Evolutionary conservation across 2,888 invertebrate genomes (phyloP).

Genomic region (Nemurella pictetii): DNA sequence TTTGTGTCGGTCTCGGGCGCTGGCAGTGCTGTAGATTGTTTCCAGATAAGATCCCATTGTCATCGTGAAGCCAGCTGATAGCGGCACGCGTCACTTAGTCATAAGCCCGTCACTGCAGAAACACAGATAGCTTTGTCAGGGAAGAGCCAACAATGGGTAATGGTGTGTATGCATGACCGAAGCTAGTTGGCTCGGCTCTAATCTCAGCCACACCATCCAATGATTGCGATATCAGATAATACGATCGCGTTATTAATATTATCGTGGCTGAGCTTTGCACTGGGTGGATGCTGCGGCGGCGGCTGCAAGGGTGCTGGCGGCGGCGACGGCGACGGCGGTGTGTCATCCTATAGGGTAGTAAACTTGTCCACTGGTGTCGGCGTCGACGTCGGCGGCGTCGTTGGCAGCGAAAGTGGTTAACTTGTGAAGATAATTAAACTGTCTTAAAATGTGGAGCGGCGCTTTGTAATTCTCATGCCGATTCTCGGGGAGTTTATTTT

Average conservation of each 20-base stretch:
- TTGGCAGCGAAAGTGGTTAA: not conserved
- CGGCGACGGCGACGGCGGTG: not conserved
- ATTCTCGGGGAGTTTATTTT: constrained; percentile 2
- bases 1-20: not conserved
- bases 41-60: constrained; percentile 12
- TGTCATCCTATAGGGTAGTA: not conserved
- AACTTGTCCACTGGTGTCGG: not conserved
- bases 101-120: constrained; percentile 26
- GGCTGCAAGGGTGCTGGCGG: not conserved
- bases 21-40: not conserved
- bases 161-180: constrained; percentile 14
- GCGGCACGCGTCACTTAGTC: constrained; percentile 21
- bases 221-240: not conserved
- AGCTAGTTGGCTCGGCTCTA: not conserved
- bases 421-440: not conserved
- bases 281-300: not conserved
- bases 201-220: not conserved
- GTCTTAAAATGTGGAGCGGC: not conserved
- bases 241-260: not conserved
- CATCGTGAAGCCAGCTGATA: constrained; percentile 1
- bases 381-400: not conserved
- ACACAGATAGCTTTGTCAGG: constrained; percentile 18
- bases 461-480: not conserved
- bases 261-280: not conserved
- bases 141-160: not conserved